A percentile compares a stretch with the other conserved stretches of the same genome.
Evolutionary conservation across 2,113 vertebrate species (phyloP).

Genomic region (Excalfactoria chinensis): DNA sequence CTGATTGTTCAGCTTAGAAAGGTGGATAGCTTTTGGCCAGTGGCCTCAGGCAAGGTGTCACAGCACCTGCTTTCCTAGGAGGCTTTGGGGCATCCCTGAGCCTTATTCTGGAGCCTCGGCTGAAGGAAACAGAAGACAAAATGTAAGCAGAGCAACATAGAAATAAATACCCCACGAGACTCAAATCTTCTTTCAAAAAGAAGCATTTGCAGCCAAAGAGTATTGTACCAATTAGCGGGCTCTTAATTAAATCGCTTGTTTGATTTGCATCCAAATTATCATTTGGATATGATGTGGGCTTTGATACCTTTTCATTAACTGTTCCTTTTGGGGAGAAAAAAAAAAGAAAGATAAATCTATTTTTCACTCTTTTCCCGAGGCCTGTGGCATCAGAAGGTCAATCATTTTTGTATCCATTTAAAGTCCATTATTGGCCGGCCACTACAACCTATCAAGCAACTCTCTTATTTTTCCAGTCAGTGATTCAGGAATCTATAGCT

Average conservation of each 20-base stretch:
- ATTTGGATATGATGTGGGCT: slow-evolving; percentile 48
- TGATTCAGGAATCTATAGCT: slow-evolving; percentile 63
- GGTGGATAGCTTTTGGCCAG: not conserved
- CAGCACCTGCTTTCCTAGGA: not conserved
- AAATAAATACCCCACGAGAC: slow-evolving; percentile 52
- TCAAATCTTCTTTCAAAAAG: slow-evolving; percentile 42
- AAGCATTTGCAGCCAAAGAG: slow-evolving; percentile 43
- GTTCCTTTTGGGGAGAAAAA: not conserved
- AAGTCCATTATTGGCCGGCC: slow-evolving; percentile 17
- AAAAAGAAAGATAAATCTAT: not conserved
- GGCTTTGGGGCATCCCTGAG: not conserved
- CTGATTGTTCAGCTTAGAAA: not conserved
- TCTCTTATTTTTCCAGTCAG: slow-evolving; percentile 63
- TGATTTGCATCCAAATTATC: slow-evolving; percentile 74
- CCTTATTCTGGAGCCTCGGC: not conserved
- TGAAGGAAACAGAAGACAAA: slow-evolving; percentile 4
- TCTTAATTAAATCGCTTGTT: slow-evolving; percentile 74
- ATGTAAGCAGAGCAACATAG: slow-evolving; percentile 16
- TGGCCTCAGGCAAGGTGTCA: not conserved
- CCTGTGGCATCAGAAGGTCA: slow-evolving; percentile 29
- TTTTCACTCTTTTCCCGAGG: not conserved
- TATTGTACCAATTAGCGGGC: slow-evolving; percentile 52
- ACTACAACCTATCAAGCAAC: slow-evolving; percentile 46
- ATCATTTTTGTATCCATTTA: slow-evolving; percentile 48
- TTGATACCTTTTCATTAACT: slow-evolving; percentile 52